phyloP scores from a whole-genome alignment of 2,888 invertebrate species.

The Drosophila koepferae region DNA sequence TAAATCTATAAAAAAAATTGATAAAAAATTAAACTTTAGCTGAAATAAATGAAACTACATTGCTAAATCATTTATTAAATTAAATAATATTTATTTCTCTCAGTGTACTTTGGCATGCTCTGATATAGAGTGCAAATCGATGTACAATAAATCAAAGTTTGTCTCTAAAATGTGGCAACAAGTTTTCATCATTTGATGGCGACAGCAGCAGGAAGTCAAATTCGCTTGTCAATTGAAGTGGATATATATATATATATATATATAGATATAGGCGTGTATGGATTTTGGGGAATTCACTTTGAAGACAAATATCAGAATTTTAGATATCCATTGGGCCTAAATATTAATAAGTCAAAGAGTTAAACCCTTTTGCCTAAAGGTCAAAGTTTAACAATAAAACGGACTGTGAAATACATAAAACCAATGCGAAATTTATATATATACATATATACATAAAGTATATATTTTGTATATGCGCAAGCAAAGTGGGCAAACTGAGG shows the following conservation, averaged over 20 bases:
- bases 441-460: not conserved
- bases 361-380: not conserved
- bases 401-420: constrained; percentile 31
- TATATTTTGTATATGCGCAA: not conserved
- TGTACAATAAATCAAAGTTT: constrained; percentile 37
- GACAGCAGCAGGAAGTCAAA: constrained; percentile 8
- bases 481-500: constrained; percentile 18
- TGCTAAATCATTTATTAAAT: not conserved
- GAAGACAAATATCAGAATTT: not conserved
- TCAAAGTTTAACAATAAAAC: not conserved
- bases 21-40: no score
- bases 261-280: not conserved
- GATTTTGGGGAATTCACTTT: not conserved
- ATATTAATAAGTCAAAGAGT: not conserved
- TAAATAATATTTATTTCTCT: not conserved
- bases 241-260: not conserved
- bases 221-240: no score
- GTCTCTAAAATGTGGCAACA: constrained; percentile 14
- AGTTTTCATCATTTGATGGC: constrained; percentile 26
- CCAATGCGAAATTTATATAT: constrained; percentile 30
- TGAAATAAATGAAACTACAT: no score
- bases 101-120: not conserved
- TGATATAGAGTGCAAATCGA: not conserved
- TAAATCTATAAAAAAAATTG: not conserved
- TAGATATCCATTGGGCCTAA: not conserved